Conservation (phyloP, 2,113 vertebrate species). For the Nyctereutes procyonoides region DNA sequence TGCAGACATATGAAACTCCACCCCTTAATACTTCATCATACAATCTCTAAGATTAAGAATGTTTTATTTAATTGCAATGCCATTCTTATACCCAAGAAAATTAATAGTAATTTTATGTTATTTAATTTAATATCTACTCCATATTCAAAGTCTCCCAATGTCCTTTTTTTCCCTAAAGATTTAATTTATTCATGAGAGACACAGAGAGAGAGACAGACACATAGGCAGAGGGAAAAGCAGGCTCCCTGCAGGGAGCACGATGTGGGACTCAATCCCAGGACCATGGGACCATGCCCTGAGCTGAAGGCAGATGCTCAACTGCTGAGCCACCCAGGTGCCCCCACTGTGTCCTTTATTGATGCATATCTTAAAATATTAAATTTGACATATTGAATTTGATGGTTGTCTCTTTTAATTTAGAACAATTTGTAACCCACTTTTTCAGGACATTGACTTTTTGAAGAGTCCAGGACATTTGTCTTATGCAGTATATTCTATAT, state of each 20-base stretch:
- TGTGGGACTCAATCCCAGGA: too few relatives aligned
- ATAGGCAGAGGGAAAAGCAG: too few relatives aligned
- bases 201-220: too few relatives aligned
- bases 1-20: background rate
- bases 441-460: background rate
- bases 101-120: background rate
- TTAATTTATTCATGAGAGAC: too few relatives aligned
- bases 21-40: background rate
- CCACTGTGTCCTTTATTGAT: background rate
- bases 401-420: background rate
- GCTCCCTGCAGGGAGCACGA: too few relatives aligned
- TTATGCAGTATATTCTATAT: background rate
- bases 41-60: background rate
- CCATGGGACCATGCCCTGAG: too few relatives aligned
- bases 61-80: background rate
- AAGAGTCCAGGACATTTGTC: background rate
- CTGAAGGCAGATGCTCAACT: too few relatives aligned
- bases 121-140: conserved; percentile 37
- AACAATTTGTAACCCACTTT: background rate
- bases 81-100: background rate
- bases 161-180: too few relatives aligned
- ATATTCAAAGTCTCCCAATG: background rate
- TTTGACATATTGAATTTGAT: conserved; percentile 28
- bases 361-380: background rate
- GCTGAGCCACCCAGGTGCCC: too few relatives aligned